These are phyloP conservation scores for Cercocebus atys DNA, from an alignment of 2,113 vertebrate species.

Conservation along the genomic window DNA sequence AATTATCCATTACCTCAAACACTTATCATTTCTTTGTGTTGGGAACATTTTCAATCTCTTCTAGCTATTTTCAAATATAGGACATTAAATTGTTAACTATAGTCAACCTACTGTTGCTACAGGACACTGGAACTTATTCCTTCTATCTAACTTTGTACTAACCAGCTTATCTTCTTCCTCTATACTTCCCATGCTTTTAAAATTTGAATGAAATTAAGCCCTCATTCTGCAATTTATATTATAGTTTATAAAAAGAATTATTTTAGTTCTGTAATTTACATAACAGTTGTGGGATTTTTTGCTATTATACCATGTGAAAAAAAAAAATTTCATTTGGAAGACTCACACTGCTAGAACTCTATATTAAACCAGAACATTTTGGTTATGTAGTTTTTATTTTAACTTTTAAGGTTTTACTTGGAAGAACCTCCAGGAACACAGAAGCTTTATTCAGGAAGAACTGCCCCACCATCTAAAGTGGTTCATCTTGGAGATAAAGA, in stretches of 20 bases:
- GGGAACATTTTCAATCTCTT: not conserved
- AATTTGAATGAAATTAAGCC: not conserved
- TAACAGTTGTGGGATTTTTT: not conserved
- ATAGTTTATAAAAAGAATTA: not conserved
- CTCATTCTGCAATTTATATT: slow-evolving; percentile 11
- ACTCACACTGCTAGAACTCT: not conserved
- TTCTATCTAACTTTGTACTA: not conserved
- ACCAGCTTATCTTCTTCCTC: not conserved
- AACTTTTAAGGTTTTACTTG: slow-evolving; percentile 88
- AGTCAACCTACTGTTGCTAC: not conserved
- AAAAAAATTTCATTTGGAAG: slow-evolving; percentile 2
- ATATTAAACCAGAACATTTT: not conserved
- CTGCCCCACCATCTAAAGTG: slow-evolving; percentile 90
- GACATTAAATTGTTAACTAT: not conserved
- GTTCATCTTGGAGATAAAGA: slow-evolving; percentile 91
- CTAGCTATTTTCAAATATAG: not conserved
- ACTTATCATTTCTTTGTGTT: not conserved
- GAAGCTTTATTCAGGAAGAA: slow-evolving; percentile 87
- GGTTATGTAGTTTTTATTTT: slow-evolving; percentile 27
- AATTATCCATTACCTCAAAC: not conserved
- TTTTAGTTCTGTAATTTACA: not conserved
- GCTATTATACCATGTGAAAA: not conserved
- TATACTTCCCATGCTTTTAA: not conserved
- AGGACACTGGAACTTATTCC: not conserved
- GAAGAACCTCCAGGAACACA: slow-evolving; percentile 92